Evolutionary conservation across 2,113 vertebrate species (phyloP), one percentile per base, ranked within the genome.

Genomic region (Noctilio leporinus): DNA sequence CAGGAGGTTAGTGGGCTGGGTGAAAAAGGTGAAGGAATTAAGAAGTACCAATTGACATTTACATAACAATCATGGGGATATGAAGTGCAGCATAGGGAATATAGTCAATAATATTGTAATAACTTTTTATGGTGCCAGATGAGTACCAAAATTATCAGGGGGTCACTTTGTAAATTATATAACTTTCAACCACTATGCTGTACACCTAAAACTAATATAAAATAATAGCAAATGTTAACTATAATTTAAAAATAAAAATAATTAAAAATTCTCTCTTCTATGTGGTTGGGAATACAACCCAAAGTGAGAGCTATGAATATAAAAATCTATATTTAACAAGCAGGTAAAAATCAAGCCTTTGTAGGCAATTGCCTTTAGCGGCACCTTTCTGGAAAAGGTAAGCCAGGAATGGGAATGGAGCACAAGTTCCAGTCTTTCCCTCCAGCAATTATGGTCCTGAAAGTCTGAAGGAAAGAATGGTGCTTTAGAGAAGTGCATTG

Each of bases 291-390:
- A 47, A 78, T 76, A 38, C 3, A 80, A 83, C 81, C 78, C 94
- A 85, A 96, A 77, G 85, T 76, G 77, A 92, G 67, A 62, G 19
- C 65, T 33, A 30, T 9, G 43, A 85, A 51, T 65, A 64, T 49
- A 57, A 78, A 92, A 78, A 88, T 80, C n/a, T 33, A 47, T 67
- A 87, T 30, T 95, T 95, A 64, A 69, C 57, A 81, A 78, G 69
- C 26, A 93, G 72, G 24, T 72, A 19, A 95, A 89, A 88, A 53
- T 7, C 59, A 24, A n/a, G 59, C 30, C 12, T 84, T 93, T 83
- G 67, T 7, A 24, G 22, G 55, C n/a, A 3, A n/a, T 35, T 88
- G 30, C 14, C 20, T 26, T 64, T 20, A 95, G 57, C 40, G 65
- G 10, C 30, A 26, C n/a, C 53, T 53, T 88, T 30, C 62, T 43